Evolutionary conservation across 2,888 invertebrate species (phyloP).

Genomic region (Mystacides longicornis): DNA sequence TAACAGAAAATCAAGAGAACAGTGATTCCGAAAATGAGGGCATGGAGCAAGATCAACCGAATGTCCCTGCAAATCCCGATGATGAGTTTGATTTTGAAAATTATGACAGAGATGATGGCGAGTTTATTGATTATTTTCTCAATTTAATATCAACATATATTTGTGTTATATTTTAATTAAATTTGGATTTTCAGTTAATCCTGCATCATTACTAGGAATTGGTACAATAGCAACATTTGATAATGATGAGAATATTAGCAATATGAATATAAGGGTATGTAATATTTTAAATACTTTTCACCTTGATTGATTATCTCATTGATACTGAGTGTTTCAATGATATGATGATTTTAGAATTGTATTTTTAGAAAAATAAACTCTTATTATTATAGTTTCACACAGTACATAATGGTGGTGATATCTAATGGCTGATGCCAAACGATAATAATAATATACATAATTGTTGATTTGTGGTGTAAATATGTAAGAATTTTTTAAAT

Average conservation of each 20-base stretch:
- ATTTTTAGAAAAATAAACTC: too few species aligned
- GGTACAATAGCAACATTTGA: constrained; percentile 50
- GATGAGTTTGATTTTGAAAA: constrained; percentile 69
- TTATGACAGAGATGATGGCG: constrained; percentile 66
- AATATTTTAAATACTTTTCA: neutral
- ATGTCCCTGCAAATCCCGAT: constrained; percentile 35
- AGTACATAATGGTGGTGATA: too few species aligned
- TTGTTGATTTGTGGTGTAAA: too few species aligned
- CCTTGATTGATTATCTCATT: too few species aligned
- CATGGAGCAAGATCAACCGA: constrained; percentile 33
- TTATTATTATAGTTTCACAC: too few species aligned
- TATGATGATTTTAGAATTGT: too few species aligned
- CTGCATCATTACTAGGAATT: constrained; percentile 39
- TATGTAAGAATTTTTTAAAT: too few species aligned
- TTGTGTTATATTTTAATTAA: neutral
- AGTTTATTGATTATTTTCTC: neutral
- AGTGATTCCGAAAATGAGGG: constrained; percentile 32
- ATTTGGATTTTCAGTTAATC: constrained; percentile 22
- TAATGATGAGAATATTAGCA: constrained; percentile 44
- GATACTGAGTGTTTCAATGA: too few species aligned
- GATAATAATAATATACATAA: too few species aligned
- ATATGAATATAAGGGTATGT: constrained; percentile 45
- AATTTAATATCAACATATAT: neutral
- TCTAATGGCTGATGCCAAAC: too few species aligned
- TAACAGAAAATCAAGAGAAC: constrained; percentile 39